phyloP scores from a whole-genome alignment of 2,113 vertebrate genomes.

The Chitala chitala region DNA sequence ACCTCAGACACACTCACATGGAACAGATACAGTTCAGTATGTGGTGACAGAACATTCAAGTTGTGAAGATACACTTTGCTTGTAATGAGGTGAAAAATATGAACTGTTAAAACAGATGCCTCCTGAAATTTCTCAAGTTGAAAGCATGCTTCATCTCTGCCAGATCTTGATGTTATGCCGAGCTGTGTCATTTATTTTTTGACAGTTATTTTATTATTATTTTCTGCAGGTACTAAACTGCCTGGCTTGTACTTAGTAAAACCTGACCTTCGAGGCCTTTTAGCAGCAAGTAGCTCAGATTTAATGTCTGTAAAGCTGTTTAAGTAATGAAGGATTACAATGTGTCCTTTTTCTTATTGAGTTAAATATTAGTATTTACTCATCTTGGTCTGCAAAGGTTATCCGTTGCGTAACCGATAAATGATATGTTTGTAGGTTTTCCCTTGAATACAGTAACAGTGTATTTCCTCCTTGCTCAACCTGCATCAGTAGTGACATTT shows the following conservation, averaged over 20 bases:
- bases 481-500: not conserved
- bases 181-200: not conserved
- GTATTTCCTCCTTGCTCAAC: not conserved
- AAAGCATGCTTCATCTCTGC: not conserved
- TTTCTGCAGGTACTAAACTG: constrained; percentile 14
- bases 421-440: constrained; percentile 6
- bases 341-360: not conserved
- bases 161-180: not conserved
- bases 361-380: not conserved
- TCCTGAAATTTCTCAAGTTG: not conserved
- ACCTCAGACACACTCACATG: no score
- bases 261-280: constrained; percentile 16
- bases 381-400: constrained; percentile 1
- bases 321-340: not conserved
- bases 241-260: not conserved
- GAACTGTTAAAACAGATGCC: constrained; percentile 14
- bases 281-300: not conserved
- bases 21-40: not conserved
- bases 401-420: not conserved
- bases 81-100: constrained; percentile 5
- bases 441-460: not conserved
- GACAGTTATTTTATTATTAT: constrained; percentile 4
- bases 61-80: not conserved
- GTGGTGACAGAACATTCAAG: not conserved
- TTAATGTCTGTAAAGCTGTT: not conserved